These are phyloP conservation scores for Falcunculus frontatus DNA, from an alignment of 2,113 vertebrate genomes.

Conservation along the genomic window DNA sequence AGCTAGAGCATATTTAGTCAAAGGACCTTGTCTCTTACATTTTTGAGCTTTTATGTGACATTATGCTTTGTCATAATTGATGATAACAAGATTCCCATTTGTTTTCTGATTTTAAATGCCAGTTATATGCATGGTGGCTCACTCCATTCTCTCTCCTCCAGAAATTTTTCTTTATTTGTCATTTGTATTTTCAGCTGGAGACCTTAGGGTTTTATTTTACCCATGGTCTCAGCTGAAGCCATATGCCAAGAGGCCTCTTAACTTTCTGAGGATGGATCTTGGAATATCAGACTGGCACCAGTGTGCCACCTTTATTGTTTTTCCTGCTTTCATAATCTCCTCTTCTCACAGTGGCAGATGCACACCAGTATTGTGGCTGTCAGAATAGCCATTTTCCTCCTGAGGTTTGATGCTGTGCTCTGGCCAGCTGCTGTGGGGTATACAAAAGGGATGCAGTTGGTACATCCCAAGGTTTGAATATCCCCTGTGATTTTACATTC, in stretches of 20 bases:
- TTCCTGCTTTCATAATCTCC: constrained; percentile 42
- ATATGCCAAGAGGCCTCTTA: constrained; percentile 53
- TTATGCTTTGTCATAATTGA: constrained; percentile 8
- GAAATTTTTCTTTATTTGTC: constrained; percentile 30
- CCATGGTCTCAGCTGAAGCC: constrained; percentile 36
- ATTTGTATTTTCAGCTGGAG: constrained; percentile 33
- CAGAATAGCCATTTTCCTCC: constrained; percentile 25
- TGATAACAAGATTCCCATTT: constrained; percentile 9
- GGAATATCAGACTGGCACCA: constrained; percentile 21
- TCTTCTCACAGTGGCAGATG: constrained; percentile 53
- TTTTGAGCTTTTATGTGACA: neutral
- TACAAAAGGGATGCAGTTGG: constrained; percentile 13
- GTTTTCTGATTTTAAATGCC: constrained; percentile 26
- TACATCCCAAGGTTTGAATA: constrained; percentile 14
- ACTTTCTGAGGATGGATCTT: constrained; percentile 46
- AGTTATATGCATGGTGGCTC: neutral
- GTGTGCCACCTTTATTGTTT: constrained; percentile 51
- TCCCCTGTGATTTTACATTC: neutral
- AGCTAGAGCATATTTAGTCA: neutral
- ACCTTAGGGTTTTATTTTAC: constrained; percentile 41
- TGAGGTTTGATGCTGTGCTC: neutral
- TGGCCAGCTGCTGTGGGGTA: constrained; percentile 26
- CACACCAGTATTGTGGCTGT: constrained; percentile 26
- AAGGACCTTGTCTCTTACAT: neutral
- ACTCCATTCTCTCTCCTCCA: neutral